These are phyloP conservation scores for Pomatostomus ruficeps DNA, from an alignment of 2,113 vertebrate species.

Conservation along the genomic window DNA sequence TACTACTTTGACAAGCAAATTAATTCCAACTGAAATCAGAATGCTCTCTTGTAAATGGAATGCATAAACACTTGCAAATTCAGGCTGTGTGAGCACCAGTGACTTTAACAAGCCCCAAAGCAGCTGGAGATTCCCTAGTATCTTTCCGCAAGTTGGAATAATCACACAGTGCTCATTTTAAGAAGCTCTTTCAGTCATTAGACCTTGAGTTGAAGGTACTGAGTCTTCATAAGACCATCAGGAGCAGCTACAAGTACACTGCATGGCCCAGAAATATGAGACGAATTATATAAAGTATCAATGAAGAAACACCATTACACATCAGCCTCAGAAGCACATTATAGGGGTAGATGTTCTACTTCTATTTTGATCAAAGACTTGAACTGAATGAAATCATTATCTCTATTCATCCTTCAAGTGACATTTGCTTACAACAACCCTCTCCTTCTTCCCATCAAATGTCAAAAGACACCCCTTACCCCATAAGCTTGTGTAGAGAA, in stretches of 20 bases:
- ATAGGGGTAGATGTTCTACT: neutral
- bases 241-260: neutral
- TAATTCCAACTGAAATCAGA: slow-evolving; percentile 57
- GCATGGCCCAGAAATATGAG: neutral
- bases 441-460: neutral
- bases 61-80: slow-evolving; percentile 12
- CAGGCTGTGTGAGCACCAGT: neutral
- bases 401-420: neutral
- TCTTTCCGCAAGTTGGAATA: neutral
- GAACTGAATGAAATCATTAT: neutral
- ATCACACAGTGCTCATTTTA: slow-evolving; percentile 33
- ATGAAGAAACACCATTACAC: neutral
- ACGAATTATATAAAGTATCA: neutral
- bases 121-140: slow-evolving; percentile 20
- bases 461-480: neutral
- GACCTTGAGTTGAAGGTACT: neutral
- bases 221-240: neutral
- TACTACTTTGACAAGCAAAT: slow-evolving; percentile 38
- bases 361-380: neutral
- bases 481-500: neutral
- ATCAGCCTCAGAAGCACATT: neutral
- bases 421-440: neutral
- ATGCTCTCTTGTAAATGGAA: slow-evolving; percentile 50
- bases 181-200: neutral
- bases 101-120: neutral